Conservation (phyloP, 2,113 vertebrate genomes). For the Alosa alosa region DNA sequence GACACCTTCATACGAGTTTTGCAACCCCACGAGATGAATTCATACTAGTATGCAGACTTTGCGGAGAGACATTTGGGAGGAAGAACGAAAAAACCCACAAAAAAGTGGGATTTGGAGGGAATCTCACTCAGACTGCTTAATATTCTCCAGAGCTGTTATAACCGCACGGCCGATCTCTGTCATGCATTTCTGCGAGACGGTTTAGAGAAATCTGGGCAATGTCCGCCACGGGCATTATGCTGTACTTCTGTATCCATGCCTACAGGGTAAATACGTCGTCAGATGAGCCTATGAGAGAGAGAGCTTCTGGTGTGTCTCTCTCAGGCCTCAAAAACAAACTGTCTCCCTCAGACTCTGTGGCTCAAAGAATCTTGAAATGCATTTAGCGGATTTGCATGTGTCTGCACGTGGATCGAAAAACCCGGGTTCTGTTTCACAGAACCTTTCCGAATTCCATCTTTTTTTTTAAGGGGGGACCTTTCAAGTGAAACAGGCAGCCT, state of each 20-base stretch:
- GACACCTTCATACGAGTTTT: not conserved
- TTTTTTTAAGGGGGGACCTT: not conserved
- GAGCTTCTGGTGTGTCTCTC: not conserved
- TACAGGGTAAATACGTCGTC: conserved; percentile 38
- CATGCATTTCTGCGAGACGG: conserved; percentile 14
- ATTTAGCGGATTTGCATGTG: not conserved
- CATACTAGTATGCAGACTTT: not conserved
- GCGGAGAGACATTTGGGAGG: not conserved
- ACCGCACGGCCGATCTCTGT: conserved; percentile 24
- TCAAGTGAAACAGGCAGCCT: not conserved
- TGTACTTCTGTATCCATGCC: conserved; percentile 37
- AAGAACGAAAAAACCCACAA: not conserved
- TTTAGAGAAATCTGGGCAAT: conserved; percentile 26
- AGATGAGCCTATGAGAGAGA: conserved; percentile 25
- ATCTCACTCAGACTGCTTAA: conserved; percentile 27
- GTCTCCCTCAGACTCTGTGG: not conserved
- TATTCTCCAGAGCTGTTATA: conserved; percentile 31
- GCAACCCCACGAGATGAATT: not conserved
- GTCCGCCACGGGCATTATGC: conserved; percentile 29
- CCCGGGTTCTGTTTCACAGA: not conserved
- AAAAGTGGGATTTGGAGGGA: conserved; percentile 23
- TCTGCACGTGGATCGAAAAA: not conserved
- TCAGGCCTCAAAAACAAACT: not conserved
- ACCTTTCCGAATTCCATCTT: not conserved
- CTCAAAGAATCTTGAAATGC: not conserved